These are phyloP conservation scores for Catharus fuscescens DNA, from an alignment of 2,113 vertebrate genomes.

Conservation along the genomic window DNA sequence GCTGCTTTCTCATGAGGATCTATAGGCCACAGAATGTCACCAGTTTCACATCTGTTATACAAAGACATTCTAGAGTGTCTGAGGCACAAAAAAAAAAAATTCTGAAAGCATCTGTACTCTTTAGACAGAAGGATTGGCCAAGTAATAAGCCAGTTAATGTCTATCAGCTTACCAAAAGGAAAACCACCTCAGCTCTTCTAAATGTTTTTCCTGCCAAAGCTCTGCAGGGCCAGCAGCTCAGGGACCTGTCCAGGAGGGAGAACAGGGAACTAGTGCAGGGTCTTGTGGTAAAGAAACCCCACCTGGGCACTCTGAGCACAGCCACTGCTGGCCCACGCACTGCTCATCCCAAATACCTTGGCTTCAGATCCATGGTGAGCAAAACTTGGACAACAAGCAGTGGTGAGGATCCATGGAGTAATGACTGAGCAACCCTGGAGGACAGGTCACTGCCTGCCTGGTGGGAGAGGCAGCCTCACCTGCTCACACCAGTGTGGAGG, in stretches of 20 bases:
- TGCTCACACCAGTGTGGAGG: accelerated
- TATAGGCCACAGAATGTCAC: not conserved
- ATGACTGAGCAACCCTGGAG: accelerated
- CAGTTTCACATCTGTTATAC: not conserved
- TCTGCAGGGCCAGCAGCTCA: not conserved
- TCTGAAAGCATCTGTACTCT: not conserved
- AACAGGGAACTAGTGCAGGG: accelerated
- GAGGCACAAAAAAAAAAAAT: not conserved
- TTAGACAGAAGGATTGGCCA: accelerated
- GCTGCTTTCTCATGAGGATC: not conserved
- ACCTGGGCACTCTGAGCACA: no score
- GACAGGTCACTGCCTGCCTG: not conserved
- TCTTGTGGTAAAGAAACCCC: not conserved
- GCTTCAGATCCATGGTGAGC: not conserved
- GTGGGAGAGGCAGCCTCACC: accelerated
- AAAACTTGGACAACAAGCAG: not conserved
- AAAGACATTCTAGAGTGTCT: not conserved
- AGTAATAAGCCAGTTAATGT: not conserved
- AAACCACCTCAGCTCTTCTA: not conserved
- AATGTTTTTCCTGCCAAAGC: not conserved
- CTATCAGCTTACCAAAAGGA: not conserved
- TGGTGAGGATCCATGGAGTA: accelerated
- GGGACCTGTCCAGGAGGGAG: not conserved
- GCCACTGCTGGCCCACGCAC: not conserved
- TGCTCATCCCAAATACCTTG: accelerated